These are phyloP conservation scores for Brachycybe producta DNA, from an alignment of 2,888 invertebrate genomes.

Conservation along the genomic window DNA sequence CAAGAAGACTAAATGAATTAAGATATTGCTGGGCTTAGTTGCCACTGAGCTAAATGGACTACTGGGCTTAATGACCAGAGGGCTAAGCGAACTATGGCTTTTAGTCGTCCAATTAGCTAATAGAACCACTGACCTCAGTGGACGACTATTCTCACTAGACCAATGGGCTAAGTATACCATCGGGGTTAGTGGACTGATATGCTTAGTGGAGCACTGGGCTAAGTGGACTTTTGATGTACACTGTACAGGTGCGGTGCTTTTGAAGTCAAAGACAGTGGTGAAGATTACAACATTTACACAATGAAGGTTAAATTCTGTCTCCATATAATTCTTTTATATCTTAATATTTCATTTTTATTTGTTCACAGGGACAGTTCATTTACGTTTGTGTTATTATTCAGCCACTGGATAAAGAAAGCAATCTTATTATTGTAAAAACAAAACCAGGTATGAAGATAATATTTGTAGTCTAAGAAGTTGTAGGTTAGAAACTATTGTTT, in stretches of 20 bases:
- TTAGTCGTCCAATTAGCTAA: too few relatives aligned
- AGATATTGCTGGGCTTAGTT: too few relatives aligned
- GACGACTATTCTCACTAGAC: too few relatives aligned
- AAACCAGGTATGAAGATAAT: slow-evolving; percentile 48
- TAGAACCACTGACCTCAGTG: too few relatives aligned
- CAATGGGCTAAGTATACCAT: too few relatives aligned
- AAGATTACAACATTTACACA: slow-evolving; percentile 76
- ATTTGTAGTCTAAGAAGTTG: background rate
- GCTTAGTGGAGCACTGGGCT: too few relatives aligned
- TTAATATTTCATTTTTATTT: slow-evolving; percentile 1
- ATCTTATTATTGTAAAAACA: slow-evolving; percentile 68
- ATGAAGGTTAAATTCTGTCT: slow-evolving; percentile 53
- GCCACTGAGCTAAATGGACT: too few relatives aligned
- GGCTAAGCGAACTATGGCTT: too few relatives aligned
- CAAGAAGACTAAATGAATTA: too few relatives aligned
- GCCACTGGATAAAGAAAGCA: slow-evolving; percentile 72
- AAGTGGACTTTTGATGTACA: too few relatives aligned
- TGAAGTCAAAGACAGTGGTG: slow-evolving; percentile 93
- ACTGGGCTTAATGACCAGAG: too few relatives aligned
- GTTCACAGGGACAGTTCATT: slow-evolving; percentile 75
- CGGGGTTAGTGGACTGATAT: too few relatives aligned
- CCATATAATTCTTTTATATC: background rate
- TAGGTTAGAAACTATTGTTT: slow-evolving; percentile 6
- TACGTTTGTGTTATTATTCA: slow-evolving; percentile 84
- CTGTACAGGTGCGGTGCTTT: slow-evolving; percentile 91